Base-by-base conservation (phyloP, 2,888 invertebrate genomes). In the Julus scanicus region DNA sequence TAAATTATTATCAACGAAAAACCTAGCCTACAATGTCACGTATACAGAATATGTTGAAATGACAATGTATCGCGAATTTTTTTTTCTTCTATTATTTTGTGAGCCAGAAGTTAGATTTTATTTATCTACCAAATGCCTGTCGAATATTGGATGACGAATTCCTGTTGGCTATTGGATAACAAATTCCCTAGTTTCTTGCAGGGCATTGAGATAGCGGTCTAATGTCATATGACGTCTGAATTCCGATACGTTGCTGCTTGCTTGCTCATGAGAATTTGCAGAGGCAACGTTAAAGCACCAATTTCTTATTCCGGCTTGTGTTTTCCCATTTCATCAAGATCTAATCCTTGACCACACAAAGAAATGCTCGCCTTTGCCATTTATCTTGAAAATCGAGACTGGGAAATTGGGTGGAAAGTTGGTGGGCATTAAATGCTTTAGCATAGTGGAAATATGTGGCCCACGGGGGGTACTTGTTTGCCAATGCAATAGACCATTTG, bases 401-500 rank as follows among this genome's bases (percentile, higher is more conserved):
- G 71, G 71, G 71, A 71, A 71, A 71, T 71, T 71, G 71, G 71
- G 71, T 71, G 71, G 71, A 71, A 71, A 71, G 71, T 71, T 71
- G 71, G 71, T 9, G 2, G 63, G 71, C 71, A 71, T 71, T 71
- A 71, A 71, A 71, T 71, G 71, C 71, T 71, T 71, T 71, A 71
- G 71, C 71, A 71, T 71, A 71, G 71, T 71, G 71, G 71, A 71
- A 71, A 71, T 29, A 71, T 71, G 71, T 71, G 71, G 71, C 71
- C 71, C 71, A 29, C 71, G 8, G 71, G 71, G 71, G 71, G 29
- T 71, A 71, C 71, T 71, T 71, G 71, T 71, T 71, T 71, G 71
- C 71, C 71, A 29, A 71, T 71, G 84, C 84, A 44, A 44, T 84
- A 17, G 84, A 44, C 84, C 84, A 84, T 84, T 84, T 84, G 84